phyloP scores from a whole-genome alignment of 2,888 invertebrate genomes.

The Drosophila melanocephala region DNA sequence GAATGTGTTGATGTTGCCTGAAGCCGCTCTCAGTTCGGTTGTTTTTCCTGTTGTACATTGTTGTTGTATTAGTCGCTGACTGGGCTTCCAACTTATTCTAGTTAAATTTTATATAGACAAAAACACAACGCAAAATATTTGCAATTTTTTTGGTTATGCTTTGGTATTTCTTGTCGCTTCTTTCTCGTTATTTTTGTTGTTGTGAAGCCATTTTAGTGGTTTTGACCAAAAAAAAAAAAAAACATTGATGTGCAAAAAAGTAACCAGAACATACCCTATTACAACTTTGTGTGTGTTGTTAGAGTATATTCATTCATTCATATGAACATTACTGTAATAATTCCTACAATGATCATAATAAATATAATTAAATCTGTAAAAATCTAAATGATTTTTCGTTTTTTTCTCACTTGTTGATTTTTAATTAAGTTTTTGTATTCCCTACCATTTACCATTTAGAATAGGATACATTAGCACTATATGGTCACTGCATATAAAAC shows the following conservation, averaged over 20 bases:
- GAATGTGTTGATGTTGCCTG: conserved; percentile 40
- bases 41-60: conserved; percentile 9
- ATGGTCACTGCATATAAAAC: background rate
- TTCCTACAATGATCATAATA: background rate
- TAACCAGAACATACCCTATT: conserved; percentile 17
- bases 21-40: conserved; percentile 16
- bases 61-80: conserved; percentile 23
- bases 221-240: conserved; percentile 57
- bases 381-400: background rate
- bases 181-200: background rate
- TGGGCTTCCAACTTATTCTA: conserved; percentile 35
- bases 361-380: background rate
- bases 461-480: too few relatives aligned
- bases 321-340: too few relatives aligned
- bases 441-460: background rate
- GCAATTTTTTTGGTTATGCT: conserved; percentile 37
- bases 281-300: background rate
- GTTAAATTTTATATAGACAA: conserved; percentile 45
- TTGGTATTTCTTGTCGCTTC: conserved; percentile 45
- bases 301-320: background rate
- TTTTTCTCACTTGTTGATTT: background rate
- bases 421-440: background rate
- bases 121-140: conserved; percentile 42
- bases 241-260: background rate
- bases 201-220: conserved; percentile 64